These are phyloP conservation scores for Takifugu ocellatus DNA, from an alignment of 2,797 vertebrate species.

Conservation along the genomic window DNA sequence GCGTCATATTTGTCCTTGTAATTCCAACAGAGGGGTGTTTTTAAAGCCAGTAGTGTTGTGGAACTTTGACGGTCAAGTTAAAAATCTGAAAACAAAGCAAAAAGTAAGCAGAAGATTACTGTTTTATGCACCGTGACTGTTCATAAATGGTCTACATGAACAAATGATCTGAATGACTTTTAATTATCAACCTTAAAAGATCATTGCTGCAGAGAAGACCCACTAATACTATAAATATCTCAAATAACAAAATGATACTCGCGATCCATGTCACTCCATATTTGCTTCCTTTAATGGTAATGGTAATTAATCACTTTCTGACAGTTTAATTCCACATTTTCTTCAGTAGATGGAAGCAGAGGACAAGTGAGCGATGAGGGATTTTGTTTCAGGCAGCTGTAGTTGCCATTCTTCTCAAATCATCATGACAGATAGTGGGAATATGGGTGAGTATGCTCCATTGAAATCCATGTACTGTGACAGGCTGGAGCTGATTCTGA, in stretches of 20 bases:
- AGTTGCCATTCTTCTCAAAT: constrained; percentile 33
- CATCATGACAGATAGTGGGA: constrained; percentile 51
- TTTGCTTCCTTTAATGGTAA: too few relatives aligned
- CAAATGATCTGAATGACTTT: not conserved
- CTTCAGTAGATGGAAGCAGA: constrained; percentile 57
- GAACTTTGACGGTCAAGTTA: too few relatives aligned
- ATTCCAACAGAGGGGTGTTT: not conserved
- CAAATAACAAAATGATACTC: too few relatives aligned
- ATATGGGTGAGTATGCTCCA: constrained; percentile 43
- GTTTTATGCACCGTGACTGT: too few relatives aligned
- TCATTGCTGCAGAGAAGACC: too few relatives aligned
- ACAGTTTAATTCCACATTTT: not conserved
- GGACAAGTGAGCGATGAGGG: constrained; percentile 4
- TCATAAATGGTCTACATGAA: too few relatives aligned
- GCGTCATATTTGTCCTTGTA: too few relatives aligned
- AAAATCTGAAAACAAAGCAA: too few relatives aligned
- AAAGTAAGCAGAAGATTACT: too few relatives aligned
- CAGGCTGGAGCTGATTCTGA: constrained; percentile 33
- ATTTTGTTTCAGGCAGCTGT: constrained; percentile 5
- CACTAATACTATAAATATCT: too few relatives aligned
- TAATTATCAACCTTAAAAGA: not conserved
- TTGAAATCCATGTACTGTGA: constrained; percentile 56
- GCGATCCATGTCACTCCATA: too few relatives aligned
- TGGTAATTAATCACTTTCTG: not conserved
- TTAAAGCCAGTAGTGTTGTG: not conserved